Evolutionary conservation across 2,113 vertebrate genomes (phyloP).

Genomic region (Murina feae): DNA sequence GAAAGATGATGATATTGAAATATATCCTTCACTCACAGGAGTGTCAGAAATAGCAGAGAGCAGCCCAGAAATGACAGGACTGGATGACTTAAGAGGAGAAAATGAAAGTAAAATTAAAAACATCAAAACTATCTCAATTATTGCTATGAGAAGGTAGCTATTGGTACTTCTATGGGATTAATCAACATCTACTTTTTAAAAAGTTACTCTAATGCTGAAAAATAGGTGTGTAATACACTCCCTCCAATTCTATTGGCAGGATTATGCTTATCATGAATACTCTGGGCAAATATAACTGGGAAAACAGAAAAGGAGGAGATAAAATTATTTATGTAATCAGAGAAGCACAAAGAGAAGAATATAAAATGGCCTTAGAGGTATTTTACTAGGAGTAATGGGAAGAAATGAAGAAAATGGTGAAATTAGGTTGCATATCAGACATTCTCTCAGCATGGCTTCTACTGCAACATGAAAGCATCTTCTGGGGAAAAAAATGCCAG

Average conservation of each 20-base stretch:
- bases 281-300: not conserved
- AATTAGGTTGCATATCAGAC: conserved; percentile 52
- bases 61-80: conserved; percentile 36
- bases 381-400: conserved; percentile 50
- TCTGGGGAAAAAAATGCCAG: conserved; percentile 64
- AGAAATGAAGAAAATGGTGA: conserved; percentile 67
- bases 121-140: not conserved
- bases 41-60: conserved; percentile 27
- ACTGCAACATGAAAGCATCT: conserved; percentile 44
- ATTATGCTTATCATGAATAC: not conserved
- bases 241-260: not conserved
- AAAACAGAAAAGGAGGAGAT: conserved; percentile 30
- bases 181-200: not conserved
- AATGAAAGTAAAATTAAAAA: not conserved
- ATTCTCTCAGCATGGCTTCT: conserved; percentile 57
- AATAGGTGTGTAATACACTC: not conserved
- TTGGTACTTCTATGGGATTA: not conserved
- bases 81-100: conserved; percentile 32
- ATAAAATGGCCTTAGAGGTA: conserved; percentile 56
- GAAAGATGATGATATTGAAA: conserved; percentile 52
- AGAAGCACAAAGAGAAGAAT: conserved; percentile 51
- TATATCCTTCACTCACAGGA: conserved; percentile 37
- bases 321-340: conserved; percentile 51
- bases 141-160: not conserved
- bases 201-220: conserved; percentile 3